phyloP scores from a whole-genome alignment of 23 tunicate species.

The Ascidia mentula region DNA sequence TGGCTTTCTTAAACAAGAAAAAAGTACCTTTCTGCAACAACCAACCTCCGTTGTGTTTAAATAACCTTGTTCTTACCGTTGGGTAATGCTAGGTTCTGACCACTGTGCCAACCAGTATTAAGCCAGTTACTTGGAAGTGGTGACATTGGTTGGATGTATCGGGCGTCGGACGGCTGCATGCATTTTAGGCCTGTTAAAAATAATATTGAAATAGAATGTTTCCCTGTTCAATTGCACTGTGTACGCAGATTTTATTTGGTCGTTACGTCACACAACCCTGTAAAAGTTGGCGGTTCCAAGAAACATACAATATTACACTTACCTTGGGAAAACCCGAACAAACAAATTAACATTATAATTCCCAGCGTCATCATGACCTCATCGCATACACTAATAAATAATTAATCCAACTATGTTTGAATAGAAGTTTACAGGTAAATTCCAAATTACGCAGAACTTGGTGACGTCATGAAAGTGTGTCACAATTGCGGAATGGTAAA shows the following conservation, averaged over 20 bases:
- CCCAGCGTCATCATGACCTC: no score
- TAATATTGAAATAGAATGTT: no score
- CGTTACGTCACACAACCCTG: not conserved
- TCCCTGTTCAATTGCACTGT: not conserved
- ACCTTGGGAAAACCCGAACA: not conserved
- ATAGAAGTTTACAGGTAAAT: no score
- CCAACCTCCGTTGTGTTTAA: not conserved
- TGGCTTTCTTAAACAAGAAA: not conserved
- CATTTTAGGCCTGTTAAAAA: constrained; percentile 63
- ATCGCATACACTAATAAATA: no score
- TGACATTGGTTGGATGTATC: constrained; percentile 32
- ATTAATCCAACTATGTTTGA: no score
- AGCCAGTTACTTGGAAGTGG: constrained; percentile 51
- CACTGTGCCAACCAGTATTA: constrained; percentile 73
- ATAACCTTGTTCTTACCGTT: constrained; percentile 6
- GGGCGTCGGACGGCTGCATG: constrained; percentile 82
- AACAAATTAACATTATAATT: not conserved
- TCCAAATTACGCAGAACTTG: no score
- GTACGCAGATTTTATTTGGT: not conserved
- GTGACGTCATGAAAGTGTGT: no score
- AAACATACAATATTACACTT: not conserved
- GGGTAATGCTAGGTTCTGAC: constrained; percentile 43
- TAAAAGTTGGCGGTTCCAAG: no score
- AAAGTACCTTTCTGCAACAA: not conserved
- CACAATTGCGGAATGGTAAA: no score